Conservation (phyloP, 92 coral and sea anemone genomes). For the Porites rus region DNA sequence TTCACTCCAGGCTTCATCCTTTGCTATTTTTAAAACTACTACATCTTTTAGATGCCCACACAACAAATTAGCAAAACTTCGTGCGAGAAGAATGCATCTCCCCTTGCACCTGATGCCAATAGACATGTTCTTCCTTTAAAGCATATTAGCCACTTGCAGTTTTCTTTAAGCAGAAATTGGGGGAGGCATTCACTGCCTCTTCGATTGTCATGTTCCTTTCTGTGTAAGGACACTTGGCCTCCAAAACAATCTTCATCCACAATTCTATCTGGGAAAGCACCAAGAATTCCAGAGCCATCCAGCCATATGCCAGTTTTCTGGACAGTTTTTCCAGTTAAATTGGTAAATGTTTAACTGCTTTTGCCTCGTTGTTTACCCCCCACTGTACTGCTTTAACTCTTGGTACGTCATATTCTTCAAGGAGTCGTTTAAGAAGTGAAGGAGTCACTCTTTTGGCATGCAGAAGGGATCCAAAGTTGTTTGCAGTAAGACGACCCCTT, state of each 20-base stretch:
- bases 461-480: conserved; percentile 19
- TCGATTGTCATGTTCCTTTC: conserved; percentile 5
- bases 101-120: too few relatives aligned
- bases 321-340: conserved; percentile 2
- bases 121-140: too few relatives aligned
- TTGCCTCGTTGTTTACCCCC: conserved; percentile 23
- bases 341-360: background rate
- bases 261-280: background rate
- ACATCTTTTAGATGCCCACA: background rate
- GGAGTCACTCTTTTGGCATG: conserved; percentile 26
- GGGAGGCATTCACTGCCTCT: background rate
- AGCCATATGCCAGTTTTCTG: background rate
- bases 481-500: conserved; percentile 11
- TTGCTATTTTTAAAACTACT: conserved; percentile 1
- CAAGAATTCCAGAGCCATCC: conserved; percentile 1
- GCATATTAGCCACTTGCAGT: background rate
- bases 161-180: background rate
- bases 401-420: conserved; percentile 5
- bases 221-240: background rate
- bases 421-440: conserved; percentile 11
- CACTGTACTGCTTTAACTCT: conserved; percentile 23
- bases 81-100: background rate
- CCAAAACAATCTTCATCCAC: conserved; percentile 3
- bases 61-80: background rate
- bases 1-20: background rate